Evolutionary conservation across 2,797 vertebrate species (phyloP), one percentile per base, ranked within the genome.

Genomic region (Gymnoscopelus braueri): DNA sequence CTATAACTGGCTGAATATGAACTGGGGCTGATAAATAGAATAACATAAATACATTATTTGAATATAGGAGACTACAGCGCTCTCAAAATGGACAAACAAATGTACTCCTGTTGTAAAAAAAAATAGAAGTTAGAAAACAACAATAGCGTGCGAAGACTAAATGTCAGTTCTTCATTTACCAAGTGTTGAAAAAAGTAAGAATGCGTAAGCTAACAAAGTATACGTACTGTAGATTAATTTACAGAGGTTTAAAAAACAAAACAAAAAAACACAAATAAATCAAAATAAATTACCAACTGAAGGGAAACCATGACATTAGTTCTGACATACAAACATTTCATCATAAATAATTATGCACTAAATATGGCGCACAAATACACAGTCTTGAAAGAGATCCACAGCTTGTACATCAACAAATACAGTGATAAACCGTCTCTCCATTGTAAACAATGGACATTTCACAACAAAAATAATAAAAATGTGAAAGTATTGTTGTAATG

Each of bases 1-100:
- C 53, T 9, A 55, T 29, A 35, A 50, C 55, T 54, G 15, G 51
- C 39, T 70, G 15, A 64, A 3, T 6, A 48, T 48, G 6, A 61
- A 19, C 50, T 35, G 14, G 29, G 1, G 44, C 54, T 10, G 48
- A 59, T 57, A 57, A 67, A 57, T 23, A 29, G 55, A 72, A 72
- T 69, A 72, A 56, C 57, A 67, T 47, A 53, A 63, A 62, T 35
- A 1, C 19, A 19, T 19, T 19, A 57, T 29, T n/a, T 3, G 8
- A 57, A 59, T 13, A 58, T 32, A 26, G 23, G 19, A 56, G 15
- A 67, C 55, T 56, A 50, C 55, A 60, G 50, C 12, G 14, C 32
- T 57, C 39, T 61, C 39, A 2, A 10, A 8, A 44, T 44, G 39
- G 8, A 44, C 35, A 47, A n/a, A 53, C 56, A 65, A 19, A 53